Percentiles rank a stretch among this genome's conserved stretches.
Evolutionary conservation across 2,888 invertebrate genomes (phyloP).

Genomic region (Fragum sueziense): DNA sequence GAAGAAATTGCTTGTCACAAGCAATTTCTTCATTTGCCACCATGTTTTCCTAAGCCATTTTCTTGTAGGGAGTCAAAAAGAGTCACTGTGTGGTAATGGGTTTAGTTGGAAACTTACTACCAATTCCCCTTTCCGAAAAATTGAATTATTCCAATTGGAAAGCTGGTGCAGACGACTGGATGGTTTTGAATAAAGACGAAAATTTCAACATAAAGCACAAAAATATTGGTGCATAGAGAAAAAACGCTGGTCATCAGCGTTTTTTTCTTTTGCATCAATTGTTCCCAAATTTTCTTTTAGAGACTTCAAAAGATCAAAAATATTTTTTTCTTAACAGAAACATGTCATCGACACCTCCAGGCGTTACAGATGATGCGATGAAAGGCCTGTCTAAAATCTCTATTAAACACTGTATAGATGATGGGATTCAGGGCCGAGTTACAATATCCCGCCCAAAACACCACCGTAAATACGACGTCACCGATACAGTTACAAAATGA

Average conservation of each 20-base stretch:
- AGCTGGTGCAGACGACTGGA: no score
- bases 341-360: not conserved
- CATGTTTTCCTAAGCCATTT: no score
- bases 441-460: slow-evolving; percentile 98
- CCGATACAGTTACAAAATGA: slow-evolving; percentile 80
- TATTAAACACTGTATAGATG: slow-evolving; percentile 98
- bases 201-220: no score
- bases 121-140: no score
- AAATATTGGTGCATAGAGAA: not conserved
- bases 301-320: not conserved
- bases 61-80: no score
- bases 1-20: no score
- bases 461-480: slow-evolving; percentile 88
- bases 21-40: no score
- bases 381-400: slow-evolving; percentile 98
- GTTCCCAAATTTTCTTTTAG: not conserved
- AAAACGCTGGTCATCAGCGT: not conserved
- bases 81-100: no score
- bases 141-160: no score
- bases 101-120: no score
- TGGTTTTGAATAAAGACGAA: no score
- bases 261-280: not conserved
- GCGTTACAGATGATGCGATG: slow-evolving; percentile 90
- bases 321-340: not conserved
- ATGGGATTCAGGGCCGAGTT: slow-evolving; percentile 96